A percentile compares a stretch with the other conserved stretches of the same genome.
These are phyloP conservation scores for Limenitis camilla DNA, from an alignment of 2,888 invertebrate genomes.

Conservation along the genomic window DNA sequence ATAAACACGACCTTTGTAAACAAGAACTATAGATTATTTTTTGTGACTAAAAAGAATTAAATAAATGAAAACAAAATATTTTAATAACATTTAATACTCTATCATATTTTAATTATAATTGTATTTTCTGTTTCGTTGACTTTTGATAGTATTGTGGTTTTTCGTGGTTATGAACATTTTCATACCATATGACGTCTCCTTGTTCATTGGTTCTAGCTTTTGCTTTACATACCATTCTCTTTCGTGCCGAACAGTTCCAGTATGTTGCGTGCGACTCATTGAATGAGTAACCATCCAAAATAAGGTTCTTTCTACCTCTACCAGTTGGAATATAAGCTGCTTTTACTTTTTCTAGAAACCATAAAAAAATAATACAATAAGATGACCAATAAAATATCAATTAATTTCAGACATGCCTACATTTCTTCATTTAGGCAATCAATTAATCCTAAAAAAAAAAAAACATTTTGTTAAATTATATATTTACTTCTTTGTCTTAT, in stretches of 20 bases:
- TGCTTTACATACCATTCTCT: slow-evolving; percentile 37
- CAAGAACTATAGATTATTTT: too few relatives aligned
- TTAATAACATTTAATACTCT: too few relatives aligned
- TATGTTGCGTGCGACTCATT: slow-evolving; percentile 33
- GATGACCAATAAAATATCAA: too few relatives aligned
- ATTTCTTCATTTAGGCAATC: too few relatives aligned
- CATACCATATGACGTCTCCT: slow-evolving; percentile 41
- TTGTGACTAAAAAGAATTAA: too few relatives aligned
- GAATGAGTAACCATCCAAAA: slow-evolving; percentile 53
- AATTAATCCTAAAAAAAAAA: too few relatives aligned
- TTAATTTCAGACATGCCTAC: too few relatives aligned
- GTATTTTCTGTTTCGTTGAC: slow-evolving; percentile 39
- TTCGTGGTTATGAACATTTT: slow-evolving; percentile 48
- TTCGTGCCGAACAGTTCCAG: slow-evolving; percentile 48
- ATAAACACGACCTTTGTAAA: too few relatives aligned
- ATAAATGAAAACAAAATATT: too few relatives aligned
- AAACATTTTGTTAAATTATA: too few relatives aligned
- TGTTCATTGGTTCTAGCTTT: slow-evolving; percentile 49
- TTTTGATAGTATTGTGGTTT: slow-evolving; percentile 50
- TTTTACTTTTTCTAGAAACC: slow-evolving; percentile 36
- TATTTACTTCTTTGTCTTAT: too few relatives aligned
- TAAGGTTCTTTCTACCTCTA: slow-evolving; percentile 43
- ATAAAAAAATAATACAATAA: neutral
- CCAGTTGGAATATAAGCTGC: slow-evolving; percentile 55
- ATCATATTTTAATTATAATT: slow-evolving; percentile 1